These are phyloP conservation scores for Leptinotarsa undecemlineata DNA, from an alignment of 1,140 invertebrate genomes.

Conservation along the genomic window DNA sequence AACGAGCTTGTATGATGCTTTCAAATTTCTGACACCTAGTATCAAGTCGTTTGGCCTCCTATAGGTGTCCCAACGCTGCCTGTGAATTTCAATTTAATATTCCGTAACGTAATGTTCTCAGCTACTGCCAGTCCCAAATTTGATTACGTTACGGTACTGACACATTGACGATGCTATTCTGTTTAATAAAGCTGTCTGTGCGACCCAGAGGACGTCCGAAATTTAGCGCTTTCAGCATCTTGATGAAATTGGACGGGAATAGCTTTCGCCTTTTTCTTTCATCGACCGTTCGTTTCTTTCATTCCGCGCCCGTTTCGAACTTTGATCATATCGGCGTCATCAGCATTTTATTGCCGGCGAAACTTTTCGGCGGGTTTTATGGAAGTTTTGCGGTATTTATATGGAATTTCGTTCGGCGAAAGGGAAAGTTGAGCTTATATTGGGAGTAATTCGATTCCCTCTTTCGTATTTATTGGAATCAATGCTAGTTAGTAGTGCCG, in stretches of 20 bases:
- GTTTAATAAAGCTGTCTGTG: neutral
- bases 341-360: neutral
- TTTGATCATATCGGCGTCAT: neutral
- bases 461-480: neutral
- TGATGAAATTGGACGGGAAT: neutral
- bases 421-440: neutral
- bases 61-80: neutral
- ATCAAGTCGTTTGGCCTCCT: neutral
- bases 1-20: neutral
- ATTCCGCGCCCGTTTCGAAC: neutral
- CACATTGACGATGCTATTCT: neutral
- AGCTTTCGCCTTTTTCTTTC: neutral
- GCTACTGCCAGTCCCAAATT: neutral
- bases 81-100: neutral
- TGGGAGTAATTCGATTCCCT: neutral
- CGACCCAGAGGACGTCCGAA: slow-evolving; percentile 1
- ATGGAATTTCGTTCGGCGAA: neutral
- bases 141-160: neutral
- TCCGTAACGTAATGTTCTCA: neutral
- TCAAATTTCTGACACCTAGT: neutral
- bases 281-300: neutral
- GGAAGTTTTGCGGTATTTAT: neutral
- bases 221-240: neutral
- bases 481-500: too few species aligned
- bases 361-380: neutral